These are phyloP conservation scores for Electrona antarctica DNA, from an alignment of 2,113 vertebrate genomes.

Conservation along the genomic window DNA sequence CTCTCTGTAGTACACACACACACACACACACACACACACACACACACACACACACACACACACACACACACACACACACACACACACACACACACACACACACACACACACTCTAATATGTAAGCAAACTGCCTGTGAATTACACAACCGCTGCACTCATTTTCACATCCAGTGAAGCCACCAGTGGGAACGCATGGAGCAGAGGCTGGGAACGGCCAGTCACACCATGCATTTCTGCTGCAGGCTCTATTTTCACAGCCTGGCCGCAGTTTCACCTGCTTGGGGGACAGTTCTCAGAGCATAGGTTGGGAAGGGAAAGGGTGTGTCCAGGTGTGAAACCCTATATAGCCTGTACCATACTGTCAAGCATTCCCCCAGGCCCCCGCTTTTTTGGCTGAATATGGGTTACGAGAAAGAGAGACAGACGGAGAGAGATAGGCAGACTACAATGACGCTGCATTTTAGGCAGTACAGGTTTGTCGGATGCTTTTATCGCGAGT, in stretches of 20 bases:
- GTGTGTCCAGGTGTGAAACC: slow-evolving; percentile 37
- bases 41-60: slow-evolving; percentile 24
- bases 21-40: slow-evolving; percentile 37
- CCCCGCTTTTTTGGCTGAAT: slow-evolving; percentile 4
- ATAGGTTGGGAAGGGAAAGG: slow-evolving; percentile 5
- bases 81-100: slow-evolving; percentile 26
- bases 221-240: slow-evolving; percentile 33
- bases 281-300: slow-evolving; percentile 37
- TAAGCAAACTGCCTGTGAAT: slow-evolving; percentile 19
- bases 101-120: neutral
- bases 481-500: no score
- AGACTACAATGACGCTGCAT: no score
- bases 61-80: slow-evolving; percentile 31
- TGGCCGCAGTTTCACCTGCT: slow-evolving; percentile 29
- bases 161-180: slow-evolving; percentile 45
- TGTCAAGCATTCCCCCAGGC: slow-evolving; percentile 3
- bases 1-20: no score
- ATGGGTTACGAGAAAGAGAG: neutral
- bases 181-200: slow-evolving; percentile 19
- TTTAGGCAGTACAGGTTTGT: no score
- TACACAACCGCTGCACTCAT: slow-evolving; percentile 39
- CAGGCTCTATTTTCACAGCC: slow-evolving; percentile 44
- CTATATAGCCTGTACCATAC: slow-evolving; percentile 22
- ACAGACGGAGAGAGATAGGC: neutral
- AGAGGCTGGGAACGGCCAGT: slow-evolving; percentile 40